A percentile compares a stretch with the other conserved stretches of the same genome.
These are phyloP conservation scores for Meloidogyne exigua DNA, from an alignment of 1,140 invertebrate species.

Conservation along the genomic window DNA sequence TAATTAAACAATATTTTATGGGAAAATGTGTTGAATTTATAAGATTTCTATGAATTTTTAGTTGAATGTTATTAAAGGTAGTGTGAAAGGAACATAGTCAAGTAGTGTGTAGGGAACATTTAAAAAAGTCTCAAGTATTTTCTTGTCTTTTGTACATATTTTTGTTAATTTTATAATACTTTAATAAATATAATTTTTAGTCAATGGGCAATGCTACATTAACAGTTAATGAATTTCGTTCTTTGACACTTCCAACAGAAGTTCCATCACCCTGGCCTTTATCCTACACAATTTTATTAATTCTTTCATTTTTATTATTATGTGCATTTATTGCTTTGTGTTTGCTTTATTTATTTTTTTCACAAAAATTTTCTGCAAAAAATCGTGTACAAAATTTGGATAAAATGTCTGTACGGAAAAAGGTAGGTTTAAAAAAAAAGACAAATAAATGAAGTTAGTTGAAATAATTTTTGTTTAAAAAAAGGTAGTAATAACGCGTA, in stretches of 20 bases:
- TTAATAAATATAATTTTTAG: conserved; percentile 30
- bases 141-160: too few relatives aligned
- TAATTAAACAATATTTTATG: too few relatives aligned
- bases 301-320: conserved; percentile 40
- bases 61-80: too few relatives aligned
- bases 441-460: too few relatives aligned
- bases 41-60: too few relatives aligned
- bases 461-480: not conserved
- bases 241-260: conserved; percentile 55
- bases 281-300: conserved; percentile 45
- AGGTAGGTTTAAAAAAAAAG: conserved; percentile 26
- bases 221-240: conserved; percentile 61
- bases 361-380: conserved; percentile 34
- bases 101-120: too few relatives aligned
- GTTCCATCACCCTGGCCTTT: conserved; percentile 47
- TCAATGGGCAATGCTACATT: conserved; percentile 63
- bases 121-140: too few relatives aligned
- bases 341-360: conserved; percentile 45
- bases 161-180: too few relatives aligned
- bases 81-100: too few relatives aligned
- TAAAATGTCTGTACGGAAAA: conserved; percentile 53
- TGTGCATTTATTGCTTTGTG: conserved; percentile 42
- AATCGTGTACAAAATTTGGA: conserved; percentile 49
- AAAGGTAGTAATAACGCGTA: conserved; percentile 58
- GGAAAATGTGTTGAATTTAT: too few relatives aligned